These are phyloP conservation scores for Arrhopalites spinosus DNA, from an alignment of 2,888 invertebrate genomes.

Conservation along the genomic window DNA sequence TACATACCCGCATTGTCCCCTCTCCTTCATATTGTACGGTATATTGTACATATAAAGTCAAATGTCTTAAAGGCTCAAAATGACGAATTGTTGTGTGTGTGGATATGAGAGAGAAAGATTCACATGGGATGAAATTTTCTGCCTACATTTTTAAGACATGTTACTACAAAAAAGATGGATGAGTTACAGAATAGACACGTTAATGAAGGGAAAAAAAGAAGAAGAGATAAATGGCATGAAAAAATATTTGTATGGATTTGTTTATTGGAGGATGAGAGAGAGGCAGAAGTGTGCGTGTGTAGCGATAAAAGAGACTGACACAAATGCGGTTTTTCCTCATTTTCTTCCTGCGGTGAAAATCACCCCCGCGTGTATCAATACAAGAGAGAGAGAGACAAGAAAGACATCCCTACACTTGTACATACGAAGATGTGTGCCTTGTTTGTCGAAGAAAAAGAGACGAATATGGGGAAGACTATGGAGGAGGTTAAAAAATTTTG, in stretches of 20 bases:
- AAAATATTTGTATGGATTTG: neutral
- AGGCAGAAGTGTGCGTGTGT: slow-evolving; percentile 5
- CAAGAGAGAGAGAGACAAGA: neutral
- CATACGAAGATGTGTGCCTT: neutral
- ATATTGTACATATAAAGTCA: no score
- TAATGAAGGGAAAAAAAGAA: neutral
- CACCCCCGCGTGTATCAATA: slow-evolving; percentile 24
- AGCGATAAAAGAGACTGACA: slow-evolving; percentile 15
- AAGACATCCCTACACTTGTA: neutral
- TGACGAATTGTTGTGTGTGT: no score
- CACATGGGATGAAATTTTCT: no score
- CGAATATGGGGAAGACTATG: slow-evolving; percentile 15
- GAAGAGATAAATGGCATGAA: slow-evolving; percentile 1
- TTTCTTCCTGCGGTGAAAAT: slow-evolving; percentile 32
- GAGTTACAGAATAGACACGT: neutral
- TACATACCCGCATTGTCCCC: no score
- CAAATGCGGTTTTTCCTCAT: slow-evolving; percentile 35
- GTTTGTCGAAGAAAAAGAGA: neutral
- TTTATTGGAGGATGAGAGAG: slow-evolving; percentile 10
- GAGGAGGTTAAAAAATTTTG: neutral
- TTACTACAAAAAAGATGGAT: no score
- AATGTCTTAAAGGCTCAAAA: no score
- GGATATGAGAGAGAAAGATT: no score
- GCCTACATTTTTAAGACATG: no score
- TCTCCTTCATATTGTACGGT: no score